Evolutionary conservation across 2,113 vertebrate genomes (phyloP).

Genomic region (Terrapene triunguis): DNA sequence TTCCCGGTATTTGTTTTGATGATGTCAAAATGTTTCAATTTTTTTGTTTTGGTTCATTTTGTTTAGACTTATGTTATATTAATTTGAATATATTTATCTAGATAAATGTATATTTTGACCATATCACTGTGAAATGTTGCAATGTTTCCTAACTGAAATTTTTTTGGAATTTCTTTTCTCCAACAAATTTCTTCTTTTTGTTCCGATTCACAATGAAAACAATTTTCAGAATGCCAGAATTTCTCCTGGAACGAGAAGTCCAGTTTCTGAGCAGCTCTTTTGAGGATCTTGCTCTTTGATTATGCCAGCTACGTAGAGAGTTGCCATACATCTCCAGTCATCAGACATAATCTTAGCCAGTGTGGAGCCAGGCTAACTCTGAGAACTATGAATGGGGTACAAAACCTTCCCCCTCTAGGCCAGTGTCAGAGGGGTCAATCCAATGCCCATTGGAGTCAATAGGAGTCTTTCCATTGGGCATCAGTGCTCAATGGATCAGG

Average conservation of each 20-base stretch:
- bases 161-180: background rate
- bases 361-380: background rate
- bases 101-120: background rate
- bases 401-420: background rate
- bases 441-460: background rate
- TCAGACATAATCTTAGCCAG: background rate
- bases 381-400: background rate
- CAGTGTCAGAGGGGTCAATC: background rate
- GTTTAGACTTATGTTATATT: slow-evolving; percentile 58
- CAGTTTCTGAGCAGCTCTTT: background rate
- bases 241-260: background rate
- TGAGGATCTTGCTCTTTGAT: background rate
- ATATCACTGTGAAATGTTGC: slow-evolving; percentile 31
- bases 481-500: background rate
- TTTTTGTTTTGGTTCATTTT: slow-evolving; percentile 21
- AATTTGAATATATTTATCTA: background rate
- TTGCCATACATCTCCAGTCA: background rate
- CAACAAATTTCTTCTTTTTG: background rate
- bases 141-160: background rate
- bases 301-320: background rate
- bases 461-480: background rate
- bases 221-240: background rate
- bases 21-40: slow-evolving; percentile 49
- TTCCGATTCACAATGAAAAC: background rate
- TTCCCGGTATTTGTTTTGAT: slow-evolving; percentile 2